Conservation (phyloP, 64 coral and sea anemone species). For the Actinia tenebrosa region DNA sequence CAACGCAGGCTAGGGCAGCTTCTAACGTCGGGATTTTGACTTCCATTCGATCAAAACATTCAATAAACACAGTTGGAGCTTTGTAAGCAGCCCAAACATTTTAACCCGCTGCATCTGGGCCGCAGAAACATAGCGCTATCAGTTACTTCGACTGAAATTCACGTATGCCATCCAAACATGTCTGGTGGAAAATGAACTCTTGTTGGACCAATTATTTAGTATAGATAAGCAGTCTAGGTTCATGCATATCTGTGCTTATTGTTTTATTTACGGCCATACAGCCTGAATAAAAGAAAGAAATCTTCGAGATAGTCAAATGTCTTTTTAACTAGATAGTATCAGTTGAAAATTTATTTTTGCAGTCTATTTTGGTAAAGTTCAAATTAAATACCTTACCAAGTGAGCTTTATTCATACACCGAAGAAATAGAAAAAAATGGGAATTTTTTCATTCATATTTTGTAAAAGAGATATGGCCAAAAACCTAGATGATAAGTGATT, state of each 20-base stretch:
- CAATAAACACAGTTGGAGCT: too few relatives aligned
- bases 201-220: too few relatives aligned
- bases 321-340: slow-evolving; percentile 16
- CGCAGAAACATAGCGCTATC: too few relatives aligned
- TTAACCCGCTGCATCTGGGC: too few relatives aligned
- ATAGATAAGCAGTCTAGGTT: background rate
- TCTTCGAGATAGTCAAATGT: slow-evolving; percentile 7
- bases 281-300: background rate
- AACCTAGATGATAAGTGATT: background rate
- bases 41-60: too few relatives aligned
- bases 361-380: slow-evolving; percentile 64
- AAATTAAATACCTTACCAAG: slow-evolving; percentile 36
- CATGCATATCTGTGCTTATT: background rate
- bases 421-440: background rate
- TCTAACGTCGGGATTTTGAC: too few relatives aligned
- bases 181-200: background rate
- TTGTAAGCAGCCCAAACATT: too few relatives aligned
- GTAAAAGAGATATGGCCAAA: slow-evolving; percentile 37
- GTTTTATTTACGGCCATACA: background rate
- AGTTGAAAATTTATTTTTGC: slow-evolving; percentile 57
- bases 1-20: too few relatives aligned
- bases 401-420: slow-evolving; percentile 37
- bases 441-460: slow-evolving; percentile 56
- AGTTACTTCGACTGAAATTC: background rate
- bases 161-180: background rate